phyloP scores from a whole-genome alignment of 2,113 vertebrate genomes.

The Sigmodon hispidus region DNA sequence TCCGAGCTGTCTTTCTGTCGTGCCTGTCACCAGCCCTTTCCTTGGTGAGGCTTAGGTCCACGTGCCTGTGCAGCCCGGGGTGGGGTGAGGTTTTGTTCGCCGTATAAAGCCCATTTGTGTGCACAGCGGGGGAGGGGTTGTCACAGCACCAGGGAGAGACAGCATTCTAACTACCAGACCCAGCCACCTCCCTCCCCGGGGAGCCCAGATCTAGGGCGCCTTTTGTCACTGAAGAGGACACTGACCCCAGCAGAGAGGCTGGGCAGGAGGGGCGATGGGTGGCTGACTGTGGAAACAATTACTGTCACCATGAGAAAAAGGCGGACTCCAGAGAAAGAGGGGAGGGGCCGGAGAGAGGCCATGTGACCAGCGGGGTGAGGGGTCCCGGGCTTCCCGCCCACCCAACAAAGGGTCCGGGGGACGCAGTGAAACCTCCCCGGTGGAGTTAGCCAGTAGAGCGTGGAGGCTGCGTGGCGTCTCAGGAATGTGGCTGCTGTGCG shows the following conservation, averaged over 20 bases:
- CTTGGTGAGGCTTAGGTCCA: constrained; percentile 69
- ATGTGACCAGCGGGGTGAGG: constrained; percentile 3
- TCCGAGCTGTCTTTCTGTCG: background rate
- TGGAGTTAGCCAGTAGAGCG: background rate
- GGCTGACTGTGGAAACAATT: constrained; percentile 35
- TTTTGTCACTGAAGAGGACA: constrained; percentile 78
- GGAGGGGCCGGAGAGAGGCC: background rate
- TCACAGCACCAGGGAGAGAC: constrained; percentile 71
- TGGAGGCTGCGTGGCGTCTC: background rate
- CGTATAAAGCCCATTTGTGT: constrained; percentile 80
- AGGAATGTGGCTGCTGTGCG: constrained; percentile 68
- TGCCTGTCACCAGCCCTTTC: constrained; percentile 59
- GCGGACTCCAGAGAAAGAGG: constrained; percentile 4
- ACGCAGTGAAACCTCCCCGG: background rate
- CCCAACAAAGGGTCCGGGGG: background rate
- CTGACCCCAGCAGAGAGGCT: constrained; percentile 62
- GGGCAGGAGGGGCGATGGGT: background rate
- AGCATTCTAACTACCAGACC: constrained; percentile 64
- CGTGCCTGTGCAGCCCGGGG: constrained; percentile 64
- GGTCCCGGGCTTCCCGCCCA: background rate
- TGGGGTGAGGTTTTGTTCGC: constrained; percentile 63
- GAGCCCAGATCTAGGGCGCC: constrained; percentile 79
- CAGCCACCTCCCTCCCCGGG: constrained; percentile 76
- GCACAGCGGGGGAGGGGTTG: constrained; percentile 74
- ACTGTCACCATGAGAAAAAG: constrained; percentile 20